Evolutionary conservation across 1,140 invertebrate genomes (phyloP).

Genomic region (Apis laboriosa): DNA sequence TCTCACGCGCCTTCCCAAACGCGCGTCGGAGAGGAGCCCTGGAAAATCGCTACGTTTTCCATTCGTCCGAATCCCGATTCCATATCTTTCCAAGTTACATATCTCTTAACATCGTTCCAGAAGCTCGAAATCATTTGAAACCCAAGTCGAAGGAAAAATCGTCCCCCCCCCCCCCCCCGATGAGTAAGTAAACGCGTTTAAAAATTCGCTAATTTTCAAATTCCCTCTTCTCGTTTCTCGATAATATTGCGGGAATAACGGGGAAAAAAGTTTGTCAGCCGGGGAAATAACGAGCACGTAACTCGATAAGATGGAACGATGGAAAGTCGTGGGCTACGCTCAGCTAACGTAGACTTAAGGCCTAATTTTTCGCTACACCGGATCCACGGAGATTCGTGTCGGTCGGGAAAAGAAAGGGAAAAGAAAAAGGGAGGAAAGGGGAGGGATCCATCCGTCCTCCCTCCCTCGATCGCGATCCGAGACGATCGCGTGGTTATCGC

Average conservation of each 20-base stretch:
- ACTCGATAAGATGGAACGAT: constrained; percentile 21
- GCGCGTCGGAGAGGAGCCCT: not conserved
- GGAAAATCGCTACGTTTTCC: constrained; percentile 9
- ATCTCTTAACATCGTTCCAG: too few species aligned
- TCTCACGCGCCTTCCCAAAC: constrained; percentile 65
- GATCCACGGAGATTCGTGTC: not conserved
- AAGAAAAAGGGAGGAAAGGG: too few species aligned
- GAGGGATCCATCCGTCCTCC: too few species aligned
- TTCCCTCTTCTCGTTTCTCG: not conserved
- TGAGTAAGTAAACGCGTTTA: not conserved
- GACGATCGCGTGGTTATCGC: constrained; percentile 58
- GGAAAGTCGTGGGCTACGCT: not conserved
- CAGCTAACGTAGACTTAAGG: not conserved
- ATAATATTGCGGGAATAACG: constrained; percentile 1
- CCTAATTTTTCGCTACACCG: constrained; percentile 21
- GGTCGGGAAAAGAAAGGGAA: not conserved
- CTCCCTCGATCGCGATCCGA: not conserved
- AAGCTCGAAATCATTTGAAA: too few species aligned
- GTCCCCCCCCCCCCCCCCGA: too few species aligned
- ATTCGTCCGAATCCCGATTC: not conserved
- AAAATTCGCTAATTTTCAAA: constrained; percentile 30
- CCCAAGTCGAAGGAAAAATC: too few species aligned
- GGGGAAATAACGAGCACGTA: not conserved
- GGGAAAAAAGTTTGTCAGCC: constrained; percentile 22
- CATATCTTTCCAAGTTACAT: too few species aligned